Evolutionary conservation across 2,888 invertebrate species (phyloP).

Genomic region (Callosobruchus maculatus): DNA sequence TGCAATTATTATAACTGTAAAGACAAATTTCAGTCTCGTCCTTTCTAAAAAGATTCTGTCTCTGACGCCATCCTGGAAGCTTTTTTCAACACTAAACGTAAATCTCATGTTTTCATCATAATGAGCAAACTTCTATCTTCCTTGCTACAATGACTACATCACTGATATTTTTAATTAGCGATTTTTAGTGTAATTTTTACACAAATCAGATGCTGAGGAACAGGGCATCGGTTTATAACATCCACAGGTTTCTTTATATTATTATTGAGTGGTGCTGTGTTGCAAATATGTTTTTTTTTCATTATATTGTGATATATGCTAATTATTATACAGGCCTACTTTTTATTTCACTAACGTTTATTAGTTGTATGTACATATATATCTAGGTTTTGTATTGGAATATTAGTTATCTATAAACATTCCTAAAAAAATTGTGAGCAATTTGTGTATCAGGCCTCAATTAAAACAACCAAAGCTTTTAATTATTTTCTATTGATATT

Average conservation of each 20-base stretch:
- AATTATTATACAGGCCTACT: background rate
- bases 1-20: too few species aligned
- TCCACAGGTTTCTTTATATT: background rate
- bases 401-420: background rate
- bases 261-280: background rate
- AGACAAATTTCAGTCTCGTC: background rate
- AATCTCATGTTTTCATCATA: background rate
- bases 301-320: background rate
- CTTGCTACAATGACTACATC: background rate
- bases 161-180: background rate
- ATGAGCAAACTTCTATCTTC: background rate
- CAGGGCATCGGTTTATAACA: background rate
- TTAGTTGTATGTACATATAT: background rate
- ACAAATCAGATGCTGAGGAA: background rate
- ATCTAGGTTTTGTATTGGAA: background rate
- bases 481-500: conserved; percentile 19
- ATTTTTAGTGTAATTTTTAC: background rate
- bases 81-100: background rate
- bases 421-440: background rate
- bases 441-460: background rate
- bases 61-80: too few species aligned
- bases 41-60: too few species aligned
- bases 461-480: conserved; percentile 22
- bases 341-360: background rate
- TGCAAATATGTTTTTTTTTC: background rate